Percentiles rank a stretch among this genome's conserved stretches.
These are phyloP conservation scores for Micrasema longulum DNA, from an alignment of 1,140 invertebrate genomes.

Conservation along the genomic window DNA sequence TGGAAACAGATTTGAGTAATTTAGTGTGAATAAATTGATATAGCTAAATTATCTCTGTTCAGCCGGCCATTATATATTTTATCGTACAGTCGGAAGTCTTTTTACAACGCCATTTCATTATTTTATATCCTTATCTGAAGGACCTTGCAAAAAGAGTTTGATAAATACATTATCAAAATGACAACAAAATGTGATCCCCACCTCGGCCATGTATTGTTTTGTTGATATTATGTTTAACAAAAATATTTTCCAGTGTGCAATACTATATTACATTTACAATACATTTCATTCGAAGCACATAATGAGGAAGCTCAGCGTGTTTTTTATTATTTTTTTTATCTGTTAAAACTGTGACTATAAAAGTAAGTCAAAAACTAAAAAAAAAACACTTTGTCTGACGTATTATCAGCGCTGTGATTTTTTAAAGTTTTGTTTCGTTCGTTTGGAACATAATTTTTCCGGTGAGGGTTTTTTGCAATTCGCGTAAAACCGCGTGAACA, in stretches of 20 bases:
- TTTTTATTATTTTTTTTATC: neutral
- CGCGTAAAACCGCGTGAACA: too few relatives aligned
- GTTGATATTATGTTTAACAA: neutral
- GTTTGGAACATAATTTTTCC: too few relatives aligned
- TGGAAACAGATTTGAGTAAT: neutral
- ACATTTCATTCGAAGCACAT: neutral
- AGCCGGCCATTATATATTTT: neutral
- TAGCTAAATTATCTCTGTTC: neutral
- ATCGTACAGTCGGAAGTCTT: neutral
- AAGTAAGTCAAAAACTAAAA: too few relatives aligned
- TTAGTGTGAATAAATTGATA: neutral
- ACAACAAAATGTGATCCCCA: too few relatives aligned
- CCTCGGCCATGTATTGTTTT: too few relatives aligned
- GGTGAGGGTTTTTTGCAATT: too few relatives aligned
- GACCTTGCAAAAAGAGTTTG: slow-evolving; percentile 1
- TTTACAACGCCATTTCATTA: neutral
- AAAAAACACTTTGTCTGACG: too few relatives aligned
- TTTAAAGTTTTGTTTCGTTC: too few relatives aligned
- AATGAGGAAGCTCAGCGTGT: neutral
- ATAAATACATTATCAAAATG: neutral
- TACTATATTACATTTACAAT: neutral
- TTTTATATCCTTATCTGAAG: slow-evolving; percentile 7
- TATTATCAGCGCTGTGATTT: too few relatives aligned
- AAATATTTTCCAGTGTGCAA: neutral
- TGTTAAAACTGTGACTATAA: too few relatives aligned